Conservation (phyloP, 2,113 vertebrate species). For the Marmota monax region DNA sequence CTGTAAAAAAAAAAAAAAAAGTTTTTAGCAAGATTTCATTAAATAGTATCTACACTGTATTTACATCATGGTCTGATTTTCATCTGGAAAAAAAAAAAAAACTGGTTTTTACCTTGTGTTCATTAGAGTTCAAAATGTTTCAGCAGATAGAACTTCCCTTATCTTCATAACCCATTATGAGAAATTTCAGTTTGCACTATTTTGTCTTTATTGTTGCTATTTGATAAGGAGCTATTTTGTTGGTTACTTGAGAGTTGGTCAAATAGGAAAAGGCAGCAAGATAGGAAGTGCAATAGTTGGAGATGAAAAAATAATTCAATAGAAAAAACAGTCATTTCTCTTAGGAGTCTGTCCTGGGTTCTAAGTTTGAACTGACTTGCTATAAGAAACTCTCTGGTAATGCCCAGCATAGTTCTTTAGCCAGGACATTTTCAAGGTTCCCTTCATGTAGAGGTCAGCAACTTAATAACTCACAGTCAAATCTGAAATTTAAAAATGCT, state of each 20-base stretch:
- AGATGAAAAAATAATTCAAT: not conserved
- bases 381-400: not conserved
- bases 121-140: not conserved
- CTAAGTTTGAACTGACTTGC: not conserved
- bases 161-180: not conserved
- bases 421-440: not conserved
- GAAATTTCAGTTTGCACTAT: not conserved
- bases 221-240: not conserved
- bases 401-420: not conserved
- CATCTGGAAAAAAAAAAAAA: not conserved
- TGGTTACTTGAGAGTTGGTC: not conserved
- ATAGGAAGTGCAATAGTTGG: not conserved
- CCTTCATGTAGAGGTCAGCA: not conserved
- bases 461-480: slow-evolving; percentile 17
- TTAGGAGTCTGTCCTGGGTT: not conserved
- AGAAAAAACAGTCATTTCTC: not conserved
- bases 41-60: not conserved
- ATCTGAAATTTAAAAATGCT: slow-evolving; percentile 14
- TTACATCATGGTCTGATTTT: not conserved
- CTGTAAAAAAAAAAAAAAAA: not conserved
- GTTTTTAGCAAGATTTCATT: not conserved
- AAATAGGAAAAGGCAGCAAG: not conserved
- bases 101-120: not conserved
- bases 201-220: not conserved
- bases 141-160: not conserved